Base-by-base conservation (phyloP, 1,140 invertebrate species). In the Ooceraea biroi region DNA sequence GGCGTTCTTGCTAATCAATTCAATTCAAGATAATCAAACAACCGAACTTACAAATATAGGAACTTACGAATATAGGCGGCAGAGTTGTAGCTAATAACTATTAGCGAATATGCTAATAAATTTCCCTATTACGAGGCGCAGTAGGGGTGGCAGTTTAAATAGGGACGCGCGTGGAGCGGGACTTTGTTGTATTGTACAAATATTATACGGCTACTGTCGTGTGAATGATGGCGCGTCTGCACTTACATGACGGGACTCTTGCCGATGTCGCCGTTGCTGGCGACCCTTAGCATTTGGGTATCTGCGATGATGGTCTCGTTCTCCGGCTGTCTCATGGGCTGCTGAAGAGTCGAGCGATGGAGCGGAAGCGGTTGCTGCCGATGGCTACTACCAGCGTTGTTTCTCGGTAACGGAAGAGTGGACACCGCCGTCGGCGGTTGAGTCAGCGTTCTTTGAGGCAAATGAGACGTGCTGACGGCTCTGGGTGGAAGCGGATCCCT, bases 401-500 rank as follows among this genome's bases (percentile, higher is more conserved):
- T 83, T 68, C 91, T 91, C 17, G 91, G 74, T 46, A 92, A 68
- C n/a, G 91, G 91, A 72, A 92, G 89, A 46, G 95, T 94, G 74
- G 95, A 94, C 88, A 94, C 93, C 74, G 90, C 86, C 69, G 88
- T 44, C 77, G 93, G 82, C 25, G 90, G 88, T 77, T 91, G 88
- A 5, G 89, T 91, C 44, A 87, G 78, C 65, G 88, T 89, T 77
- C 86, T 89, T 58, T 91, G 89, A 4, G 88, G 80, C 57, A 93
- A 80, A 90, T 95, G 95, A 87, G 95, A 95, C 85, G 95, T 92
- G 83, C 92, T 93, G 84, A 94, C 91, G 57, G 93, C 92, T 69
- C 95, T 94, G 41, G 93, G 93, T 8, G 94, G 94, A 84, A 95
- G 92, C 27, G 94, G 94, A 89, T 95, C 95, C 78, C 94, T 93